Evolutionary conservation across 2,797 vertebrate genomes (phyloP), one percentile per base, ranked within the genome.

Genomic region (Anguilla marmorata): DNA sequence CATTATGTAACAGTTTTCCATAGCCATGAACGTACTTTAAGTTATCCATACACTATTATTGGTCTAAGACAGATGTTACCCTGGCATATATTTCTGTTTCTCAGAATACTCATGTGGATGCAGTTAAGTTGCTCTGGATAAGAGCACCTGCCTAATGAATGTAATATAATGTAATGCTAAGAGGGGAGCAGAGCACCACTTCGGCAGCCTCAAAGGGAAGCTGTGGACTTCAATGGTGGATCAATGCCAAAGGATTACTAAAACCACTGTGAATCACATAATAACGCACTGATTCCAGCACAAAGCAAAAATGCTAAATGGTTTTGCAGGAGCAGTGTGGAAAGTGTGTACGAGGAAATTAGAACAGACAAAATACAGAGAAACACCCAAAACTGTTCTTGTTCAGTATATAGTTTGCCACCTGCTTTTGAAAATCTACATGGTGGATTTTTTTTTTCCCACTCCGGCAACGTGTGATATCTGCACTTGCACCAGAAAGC

Each of bases 401-500:
- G 45, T 54, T 54, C 45, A 54, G 14, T 52, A 45, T 45, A 80
- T 41, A 74, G n/a, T 30, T 16, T 54, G 8, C 14, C 16, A 30
- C 74, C 48, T 30, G 80, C 48, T n/a, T 45, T 41, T 45, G 37
- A 8, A 45, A 79, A 16, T 82, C 24, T n/a, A 48, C 80, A 9
- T 0, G 1, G 19, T 84, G 8, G 80, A n/a, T 27, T 11, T 54
- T 30, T 54, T 11, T 0, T 27, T 27, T 33, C 14, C 3, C 48
- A 85, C 14, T 19, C 11, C 2, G 58, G 19, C 8, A 33, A 41
- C 8, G 21, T 24, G 2, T 48, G 58, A 48, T 66, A 45, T 87
- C 88, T 76, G 88, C 72, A 85, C 52, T 63, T 84, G 86, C 85
- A 54, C 74, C 85, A 86, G 87, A 84, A 86, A 84, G 33, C 60